These are phyloP conservation scores for Caretta caretta DNA, from an alignment of 2,113 vertebrate genomes.

Conservation along the genomic window DNA sequence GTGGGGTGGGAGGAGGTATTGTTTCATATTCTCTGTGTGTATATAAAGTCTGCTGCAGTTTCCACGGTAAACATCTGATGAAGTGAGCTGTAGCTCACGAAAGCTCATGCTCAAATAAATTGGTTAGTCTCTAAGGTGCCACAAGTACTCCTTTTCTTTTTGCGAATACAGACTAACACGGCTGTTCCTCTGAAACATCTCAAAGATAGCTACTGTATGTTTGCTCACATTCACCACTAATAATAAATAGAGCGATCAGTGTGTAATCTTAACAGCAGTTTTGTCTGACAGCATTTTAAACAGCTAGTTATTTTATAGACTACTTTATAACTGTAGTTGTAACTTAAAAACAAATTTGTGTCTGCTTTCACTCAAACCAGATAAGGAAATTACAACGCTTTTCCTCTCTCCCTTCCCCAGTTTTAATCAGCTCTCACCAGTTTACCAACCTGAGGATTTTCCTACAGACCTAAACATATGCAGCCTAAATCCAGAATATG, in stretches of 20 bases:
- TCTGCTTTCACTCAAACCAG: constrained; percentile 36
- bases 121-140: no score
- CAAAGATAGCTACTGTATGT: constrained; percentile 17
- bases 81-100: no score
- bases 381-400: not conserved
- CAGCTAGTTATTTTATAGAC: constrained; percentile 63
- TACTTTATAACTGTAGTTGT: constrained; percentile 45
- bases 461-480: not conserved
- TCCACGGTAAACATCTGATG: no score
- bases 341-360: constrained; percentile 48
- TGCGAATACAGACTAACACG: no score
- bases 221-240: constrained; percentile 25
- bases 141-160: no score
- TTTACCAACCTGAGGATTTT: not conserved
- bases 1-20: no score
- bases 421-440: not conserved
- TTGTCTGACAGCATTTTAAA: constrained; percentile 57
- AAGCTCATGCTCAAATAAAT: no score
- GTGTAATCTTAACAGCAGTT: constrained; percentile 61
- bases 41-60: no score
- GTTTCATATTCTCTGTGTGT: no score
- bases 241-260: not conserved
- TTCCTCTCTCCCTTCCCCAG: not conserved
- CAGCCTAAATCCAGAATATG: not conserved
- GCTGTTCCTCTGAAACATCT: no score